Percentiles rank a stretch among this genome's conserved stretches.
phyloP scores from a whole-genome alignment of 2,797 vertebrate genomes.

The Chelonia mydas region DNA sequence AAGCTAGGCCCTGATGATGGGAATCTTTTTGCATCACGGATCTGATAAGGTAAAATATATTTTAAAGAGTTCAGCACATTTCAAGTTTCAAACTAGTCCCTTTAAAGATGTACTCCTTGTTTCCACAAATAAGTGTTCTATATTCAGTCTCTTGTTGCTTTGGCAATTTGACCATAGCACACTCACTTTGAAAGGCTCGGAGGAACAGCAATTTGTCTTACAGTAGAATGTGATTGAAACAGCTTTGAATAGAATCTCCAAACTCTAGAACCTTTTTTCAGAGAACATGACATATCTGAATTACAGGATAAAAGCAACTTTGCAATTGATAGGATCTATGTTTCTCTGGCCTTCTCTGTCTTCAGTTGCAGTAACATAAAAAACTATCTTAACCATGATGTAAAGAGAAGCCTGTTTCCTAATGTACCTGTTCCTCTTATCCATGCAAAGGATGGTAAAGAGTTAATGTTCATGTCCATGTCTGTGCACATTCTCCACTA shows the following conservation, averaged over 20 bases:
- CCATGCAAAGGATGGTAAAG: neutral
- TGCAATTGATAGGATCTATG: neutral
- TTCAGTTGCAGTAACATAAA: neutral
- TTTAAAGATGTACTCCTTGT: neutral
- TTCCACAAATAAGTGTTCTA: neutral
- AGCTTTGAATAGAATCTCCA: neutral
- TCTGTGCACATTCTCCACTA: neutral
- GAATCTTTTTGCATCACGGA: neutral
- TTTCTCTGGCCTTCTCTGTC: neutral
- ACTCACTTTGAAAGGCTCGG: neutral
- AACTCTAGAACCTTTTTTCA: neutral
- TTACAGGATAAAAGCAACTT: constrained; percentile 7
- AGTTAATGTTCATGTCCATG: neutral
- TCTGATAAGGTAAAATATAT: neutral
- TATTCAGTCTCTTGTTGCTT: constrained; percentile 5
- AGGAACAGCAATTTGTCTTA: neutral
- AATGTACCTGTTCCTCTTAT: neutral
- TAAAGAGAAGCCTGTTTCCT: neutral
- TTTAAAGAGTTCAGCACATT: neutral
- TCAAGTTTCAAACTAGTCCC: neutral
- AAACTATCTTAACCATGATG: neutral
- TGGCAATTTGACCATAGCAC: constrained; percentile 11
- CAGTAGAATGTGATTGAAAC: neutral
- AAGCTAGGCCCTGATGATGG: neutral
- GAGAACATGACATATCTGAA: neutral